Percentiles rank a stretch among this genome's conserved stretches.
These are phyloP conservation scores for Acrocephalus scirpaceus DNA, from an alignment of 2,797 vertebrate genomes.

Conservation along the genomic window DNA sequence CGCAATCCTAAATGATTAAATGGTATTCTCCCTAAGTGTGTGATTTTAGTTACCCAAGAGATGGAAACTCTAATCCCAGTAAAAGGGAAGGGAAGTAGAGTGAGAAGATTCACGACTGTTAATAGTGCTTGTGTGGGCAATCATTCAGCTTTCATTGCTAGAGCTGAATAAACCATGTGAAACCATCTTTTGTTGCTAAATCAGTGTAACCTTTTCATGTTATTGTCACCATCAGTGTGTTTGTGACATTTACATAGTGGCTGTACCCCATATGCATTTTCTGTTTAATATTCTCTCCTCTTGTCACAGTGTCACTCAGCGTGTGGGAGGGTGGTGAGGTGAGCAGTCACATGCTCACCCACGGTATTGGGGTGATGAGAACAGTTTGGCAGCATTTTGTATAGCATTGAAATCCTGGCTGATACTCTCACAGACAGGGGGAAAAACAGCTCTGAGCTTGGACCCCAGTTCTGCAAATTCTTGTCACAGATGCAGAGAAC, in stretches of 20 bases:
- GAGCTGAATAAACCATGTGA: neutral
- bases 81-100: neutral
- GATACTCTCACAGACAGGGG: neutral
- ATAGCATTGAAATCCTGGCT: neutral
- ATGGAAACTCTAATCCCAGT: neutral
- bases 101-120: neutral
- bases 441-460: neutral
- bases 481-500: neutral
- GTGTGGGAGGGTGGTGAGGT: neutral
- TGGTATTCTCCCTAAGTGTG: neutral
- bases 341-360: neutral
- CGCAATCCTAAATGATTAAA: neutral
- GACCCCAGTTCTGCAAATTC: neutral
- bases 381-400: neutral
- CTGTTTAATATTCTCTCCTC: neutral
- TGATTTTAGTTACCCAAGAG: neutral
- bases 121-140: neutral
- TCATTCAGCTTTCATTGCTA: neutral
- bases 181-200: neutral
- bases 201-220: neutral
- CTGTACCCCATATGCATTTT: neutral
- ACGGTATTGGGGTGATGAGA: neutral
- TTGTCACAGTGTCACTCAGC: neutral
- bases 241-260: neutral
- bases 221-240: neutral